phyloP scores from a whole-genome alignment of 2,797 vertebrate species.

The Cirrhinus molitorella region DNA sequence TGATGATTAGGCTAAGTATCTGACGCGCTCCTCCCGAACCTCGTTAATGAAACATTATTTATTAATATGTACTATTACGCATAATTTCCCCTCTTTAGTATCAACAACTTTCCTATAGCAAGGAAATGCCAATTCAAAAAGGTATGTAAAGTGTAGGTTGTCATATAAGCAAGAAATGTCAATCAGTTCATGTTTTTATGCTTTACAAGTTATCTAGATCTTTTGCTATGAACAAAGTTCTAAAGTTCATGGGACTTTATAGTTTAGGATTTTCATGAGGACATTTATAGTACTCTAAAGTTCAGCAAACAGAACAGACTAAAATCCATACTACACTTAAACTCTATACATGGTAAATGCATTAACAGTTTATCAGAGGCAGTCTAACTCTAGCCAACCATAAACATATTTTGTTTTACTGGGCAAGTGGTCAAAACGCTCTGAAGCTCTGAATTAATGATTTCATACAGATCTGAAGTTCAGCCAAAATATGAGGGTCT shows the following conservation, averaged over 20 bases:
- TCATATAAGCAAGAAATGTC: neutral
- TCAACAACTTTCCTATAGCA: neutral
- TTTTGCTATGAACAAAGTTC: neutral
- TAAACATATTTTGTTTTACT: neutral
- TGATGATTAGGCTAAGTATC: no score
- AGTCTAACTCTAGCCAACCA: neutral
- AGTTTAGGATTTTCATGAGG: neutral
- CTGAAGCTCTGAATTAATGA: constrained; percentile 18
- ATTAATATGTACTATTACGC: no score
- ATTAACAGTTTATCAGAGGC: constrained; percentile 2
- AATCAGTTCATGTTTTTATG: neutral
- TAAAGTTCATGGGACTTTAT: no score
- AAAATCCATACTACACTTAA: neutral
- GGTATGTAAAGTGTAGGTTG: neutral
- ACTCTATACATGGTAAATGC: neutral
- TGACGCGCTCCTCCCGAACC: no score
- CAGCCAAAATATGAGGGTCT: neutral
- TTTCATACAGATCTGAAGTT: constrained; percentile 11
- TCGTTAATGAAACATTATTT: no score
- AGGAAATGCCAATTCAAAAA: neutral
- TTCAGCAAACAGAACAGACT: neutral
- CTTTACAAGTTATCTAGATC: neutral
- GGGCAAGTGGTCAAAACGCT: constrained; percentile 9
- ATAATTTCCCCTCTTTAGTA: neutral
- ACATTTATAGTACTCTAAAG: neutral